Evolutionary conservation across 64 coral and sea anemone species (phyloP), one percentile per base, ranked within the genome.

Genomic region (Pocillopora damicornis): DNA sequence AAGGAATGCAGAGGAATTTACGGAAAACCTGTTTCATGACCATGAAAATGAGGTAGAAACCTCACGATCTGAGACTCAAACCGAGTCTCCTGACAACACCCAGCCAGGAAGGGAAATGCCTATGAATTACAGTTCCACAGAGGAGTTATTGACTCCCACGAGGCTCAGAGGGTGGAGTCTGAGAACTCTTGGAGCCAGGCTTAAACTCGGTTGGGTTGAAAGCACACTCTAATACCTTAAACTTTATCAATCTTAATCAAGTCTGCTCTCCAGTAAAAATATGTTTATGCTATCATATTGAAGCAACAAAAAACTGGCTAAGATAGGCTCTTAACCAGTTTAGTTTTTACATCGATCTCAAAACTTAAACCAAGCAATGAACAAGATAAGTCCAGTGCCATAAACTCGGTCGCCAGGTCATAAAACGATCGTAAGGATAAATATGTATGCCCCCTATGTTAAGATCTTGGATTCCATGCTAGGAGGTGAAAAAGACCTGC

Each of bases 151-250:
- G 22, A 16, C 45, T 58, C n/a, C 56, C 2, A 59, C 45, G 22
- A 58, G 56, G 76, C 76, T 56, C 1, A 78, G 76, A 51, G 76
- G 76, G 4, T 78, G 76, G 76, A 78, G 76, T 78, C 25, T 78
- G 15, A 78, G 51, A 58, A 78, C 20, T 12, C 76, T 78, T 58
- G 51, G 76, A 22, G 45, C 76, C 45, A 78, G 76, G 45, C 76
- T 78, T 78, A 78, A 78, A 78, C 42, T 78, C 76, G 76, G 76
- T 15, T 78, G 76, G 76, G 20, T 78, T 58, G 76, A 78, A 23
- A 78, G 76, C 15, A 13, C 16, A 11, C 45, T 78, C 45, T 76
- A 15, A 51, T 5, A 51, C 15, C 45, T 2, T 76, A 7, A 51
- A 67, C 64, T 20, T 15, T 20, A 67, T 15, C 61, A 63, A 0